Conservation (phyloP, 1,140 invertebrate genomes). For the Drosophila rhopaloa region DNA sequence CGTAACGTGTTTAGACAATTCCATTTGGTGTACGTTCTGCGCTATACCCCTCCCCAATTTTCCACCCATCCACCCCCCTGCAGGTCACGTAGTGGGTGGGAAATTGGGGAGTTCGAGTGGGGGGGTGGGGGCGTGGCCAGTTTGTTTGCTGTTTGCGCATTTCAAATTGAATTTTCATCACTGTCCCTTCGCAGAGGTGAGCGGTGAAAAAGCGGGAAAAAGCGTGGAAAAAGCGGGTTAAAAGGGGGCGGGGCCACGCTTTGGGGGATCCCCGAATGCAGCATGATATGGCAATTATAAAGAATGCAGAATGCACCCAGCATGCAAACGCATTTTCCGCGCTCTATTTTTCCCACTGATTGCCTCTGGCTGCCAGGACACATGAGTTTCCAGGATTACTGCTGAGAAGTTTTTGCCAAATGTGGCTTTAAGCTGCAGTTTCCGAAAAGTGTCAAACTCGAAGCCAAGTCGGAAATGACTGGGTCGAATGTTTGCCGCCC, state of each 20-base stretch:
- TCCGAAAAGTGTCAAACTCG: constrained; percentile 35
- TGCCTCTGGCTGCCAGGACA: constrained; percentile 22
- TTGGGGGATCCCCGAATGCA: constrained; percentile 8
- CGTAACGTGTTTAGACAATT: constrained; percentile 19
- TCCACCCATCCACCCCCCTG: too few relatives aligned
- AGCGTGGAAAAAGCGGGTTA: neutral
- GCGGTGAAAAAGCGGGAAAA: neutral
- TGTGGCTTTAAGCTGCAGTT: constrained; percentile 2
- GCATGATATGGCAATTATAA: constrained; percentile 39
- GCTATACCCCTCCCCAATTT: neutral
- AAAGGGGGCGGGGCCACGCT: neutral
- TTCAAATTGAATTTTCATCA: constrained; percentile 49
- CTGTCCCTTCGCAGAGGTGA: constrained; percentile 13
- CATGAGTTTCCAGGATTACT: constrained; percentile 16
- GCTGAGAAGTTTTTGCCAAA: constrained; percentile 1
- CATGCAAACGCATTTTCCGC: constrained; percentile 9
- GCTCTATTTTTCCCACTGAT: constrained; percentile 18
- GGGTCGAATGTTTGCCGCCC: too few relatives aligned
- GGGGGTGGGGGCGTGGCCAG: constrained; percentile 20
- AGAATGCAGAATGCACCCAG: constrained; percentile 25
- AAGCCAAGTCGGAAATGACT: constrained; percentile 28
- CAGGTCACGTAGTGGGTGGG: constrained; percentile 19
- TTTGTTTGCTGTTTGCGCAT: constrained; percentile 52
- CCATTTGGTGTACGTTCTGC: constrained; percentile 5
- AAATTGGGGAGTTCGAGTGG: neutral